Base-by-base conservation (phyloP, 1,140 invertebrate species). In the Drosophila athabasca region DNA sequence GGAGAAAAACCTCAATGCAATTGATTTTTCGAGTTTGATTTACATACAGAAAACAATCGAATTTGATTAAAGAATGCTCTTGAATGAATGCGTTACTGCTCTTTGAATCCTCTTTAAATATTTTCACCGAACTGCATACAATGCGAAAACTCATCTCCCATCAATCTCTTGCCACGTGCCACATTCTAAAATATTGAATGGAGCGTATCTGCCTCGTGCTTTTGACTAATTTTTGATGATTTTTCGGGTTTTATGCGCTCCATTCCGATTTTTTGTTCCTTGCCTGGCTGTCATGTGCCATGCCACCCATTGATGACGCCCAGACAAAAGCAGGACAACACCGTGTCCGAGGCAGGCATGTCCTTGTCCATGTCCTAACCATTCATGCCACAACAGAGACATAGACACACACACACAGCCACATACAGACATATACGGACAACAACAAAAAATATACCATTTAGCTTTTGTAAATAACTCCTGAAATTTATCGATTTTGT, bases 401-500 rank as follows among this genome's bases (percentile, higher is more conserved):
- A 57, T 54, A 45, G 29, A 22, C 51, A 48, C 31, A 48, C 29
- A 68, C 41, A 46, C 13, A 9, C 13, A 26, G n/a, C n/a, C 24
- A 44, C 46, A 31, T 35, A 22, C 65, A 66, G 22, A 49, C 19
- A 11, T 13, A 22, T 48, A 26, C 9, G 39, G 35, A 50, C 51
- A 26, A 19, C 51, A 44, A 44, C 43, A 31, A 66, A 53, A 62
- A 73, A 45, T 61, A 39, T 39, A 39, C 26, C 61, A 54, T 62
- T 76, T 76, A 76, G 72, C 55, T 76, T 67, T 68, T 51, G 70
- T 65, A 78, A 68, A 78, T 78, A 78, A 74, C 78, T 76, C 58
- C 73, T 80, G 49, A 87, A 87, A 79, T 78, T 72, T 87, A 87
- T 87, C 77, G 82, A 87, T 87, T 87, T 39, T 87, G 17, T 87